Conservation (phyloP, 2,797 vertebrate species). For the Protonibea diacanthus region DNA sequence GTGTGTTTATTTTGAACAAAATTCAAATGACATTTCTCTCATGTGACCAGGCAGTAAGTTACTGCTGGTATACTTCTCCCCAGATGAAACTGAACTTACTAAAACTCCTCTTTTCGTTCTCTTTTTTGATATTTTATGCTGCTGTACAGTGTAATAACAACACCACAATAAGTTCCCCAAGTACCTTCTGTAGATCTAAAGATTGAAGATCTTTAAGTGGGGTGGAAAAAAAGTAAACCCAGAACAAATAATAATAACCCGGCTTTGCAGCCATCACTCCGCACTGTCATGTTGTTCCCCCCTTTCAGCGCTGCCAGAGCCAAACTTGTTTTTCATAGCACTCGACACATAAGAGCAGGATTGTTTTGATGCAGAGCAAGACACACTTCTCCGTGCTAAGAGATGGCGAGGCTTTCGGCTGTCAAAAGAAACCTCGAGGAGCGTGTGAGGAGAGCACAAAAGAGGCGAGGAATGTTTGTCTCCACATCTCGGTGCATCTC, state of each 20-base stretch:
- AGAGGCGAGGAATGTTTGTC: constrained; percentile 21
- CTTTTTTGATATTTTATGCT: constrained; percentile 3
- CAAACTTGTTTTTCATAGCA: constrained; percentile 53
- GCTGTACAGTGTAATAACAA: not conserved
- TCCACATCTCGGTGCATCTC: constrained; percentile 20
- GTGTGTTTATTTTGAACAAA: constrained; percentile 8
- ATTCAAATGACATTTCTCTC: constrained; percentile 2
- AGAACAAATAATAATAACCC: constrained; percentile 27
- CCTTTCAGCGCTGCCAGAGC: constrained; percentile 17
- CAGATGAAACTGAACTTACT: not conserved
- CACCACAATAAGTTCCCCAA: not conserved
- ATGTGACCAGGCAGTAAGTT: not conserved
- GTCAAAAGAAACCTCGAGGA: constrained; percentile 55
- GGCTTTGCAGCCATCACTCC: constrained; percentile 21
- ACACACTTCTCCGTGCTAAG: constrained; percentile 35
- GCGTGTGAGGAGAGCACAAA: constrained; percentile 45
- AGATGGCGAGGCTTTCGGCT: constrained; percentile 56
- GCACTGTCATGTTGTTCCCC: not conserved
- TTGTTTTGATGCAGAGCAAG: constrained; percentile 54
- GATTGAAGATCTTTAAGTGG: not conserved
- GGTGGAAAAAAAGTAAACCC: not conserved
- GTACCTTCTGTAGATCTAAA: not conserved
- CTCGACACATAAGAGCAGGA: constrained; percentile 43
- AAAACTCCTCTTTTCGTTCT: not conserved
- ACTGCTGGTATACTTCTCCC: not conserved